Conservation (phyloP, 2,797 vertebrate species). For the Phylloscopus collybita region DNA sequence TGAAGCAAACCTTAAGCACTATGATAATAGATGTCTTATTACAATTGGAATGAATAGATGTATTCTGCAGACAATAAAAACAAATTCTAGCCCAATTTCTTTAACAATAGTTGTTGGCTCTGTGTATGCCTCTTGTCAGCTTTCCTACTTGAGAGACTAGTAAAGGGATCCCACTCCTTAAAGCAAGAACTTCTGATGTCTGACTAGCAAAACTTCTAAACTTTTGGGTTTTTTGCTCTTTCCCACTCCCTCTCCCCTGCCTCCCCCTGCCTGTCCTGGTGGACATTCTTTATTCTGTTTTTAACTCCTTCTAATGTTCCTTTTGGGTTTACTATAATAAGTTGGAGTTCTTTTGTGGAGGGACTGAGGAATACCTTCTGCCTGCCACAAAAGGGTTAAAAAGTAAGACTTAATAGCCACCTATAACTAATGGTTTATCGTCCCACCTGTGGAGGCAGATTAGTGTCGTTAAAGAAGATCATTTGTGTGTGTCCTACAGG, state of each 20-base stretch:
- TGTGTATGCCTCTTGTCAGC: neutral
- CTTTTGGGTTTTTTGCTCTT: neutral
- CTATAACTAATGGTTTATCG: slow-evolving; percentile 58
- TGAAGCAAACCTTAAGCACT: neutral
- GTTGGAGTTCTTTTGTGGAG: neutral
- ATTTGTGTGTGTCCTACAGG: slow-evolving; percentile 64
- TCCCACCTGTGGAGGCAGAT: slow-evolving; percentile 74
- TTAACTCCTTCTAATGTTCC: neutral
- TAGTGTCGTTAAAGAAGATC: slow-evolving; percentile 72
- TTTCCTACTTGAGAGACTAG: neutral
- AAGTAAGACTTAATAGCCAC: slow-evolving; percentile 56
- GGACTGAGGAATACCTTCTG: neutral
- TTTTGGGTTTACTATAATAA: neutral
- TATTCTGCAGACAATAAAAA: neutral
- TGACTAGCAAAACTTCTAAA: neutral
- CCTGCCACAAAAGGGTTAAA: slow-evolving; percentile 55
- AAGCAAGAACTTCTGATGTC: neutral
- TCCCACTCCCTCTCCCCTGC: fast-evolving
- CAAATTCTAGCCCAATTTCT: neutral
- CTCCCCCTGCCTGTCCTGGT: fast-evolving
- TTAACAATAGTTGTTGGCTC: neutral
- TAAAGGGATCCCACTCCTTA: neutral
- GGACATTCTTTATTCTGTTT: neutral
- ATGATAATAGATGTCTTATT: neutral
- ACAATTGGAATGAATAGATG: neutral